phyloP scores from a whole-genome alignment of 1,140 invertebrate species.

The Antheraea mylitta region DNA sequence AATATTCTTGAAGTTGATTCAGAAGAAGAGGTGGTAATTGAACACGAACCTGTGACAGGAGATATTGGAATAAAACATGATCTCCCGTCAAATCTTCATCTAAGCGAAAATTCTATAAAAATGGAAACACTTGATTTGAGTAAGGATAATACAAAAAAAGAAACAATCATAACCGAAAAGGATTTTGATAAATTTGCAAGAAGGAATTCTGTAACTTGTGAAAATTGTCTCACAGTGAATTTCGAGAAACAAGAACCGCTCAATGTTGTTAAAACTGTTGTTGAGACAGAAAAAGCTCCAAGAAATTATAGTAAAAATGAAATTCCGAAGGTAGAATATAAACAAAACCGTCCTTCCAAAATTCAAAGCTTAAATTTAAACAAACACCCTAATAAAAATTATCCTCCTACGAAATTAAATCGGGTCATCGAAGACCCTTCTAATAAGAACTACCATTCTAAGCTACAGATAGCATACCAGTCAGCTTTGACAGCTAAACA shows the following conservation, averaged over 20 bases:
- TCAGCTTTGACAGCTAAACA: constrained; percentile 58
- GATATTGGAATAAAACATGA: constrained; percentile 49
- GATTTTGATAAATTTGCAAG: constrained; percentile 75
- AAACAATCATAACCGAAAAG: constrained; percentile 65
- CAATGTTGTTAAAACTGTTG: constrained; percentile 58
- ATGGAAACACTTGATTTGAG: constrained; percentile 9
- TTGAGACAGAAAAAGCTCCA: constrained; percentile 45
- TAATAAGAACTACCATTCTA: constrained; percentile 64
- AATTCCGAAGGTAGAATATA: constrained; percentile 45
- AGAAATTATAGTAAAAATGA: constrained; percentile 58
- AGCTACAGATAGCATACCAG: constrained; percentile 67
- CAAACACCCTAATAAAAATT: constrained; percentile 42
- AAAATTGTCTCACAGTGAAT: constrained; percentile 63
- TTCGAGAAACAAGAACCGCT: constrained; percentile 56
- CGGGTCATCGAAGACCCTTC: constrained; percentile 38
- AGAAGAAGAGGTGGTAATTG: constrained; percentile 66
- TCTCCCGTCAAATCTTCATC: constrained; percentile 25
- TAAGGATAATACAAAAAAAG: constrained; percentile 25
- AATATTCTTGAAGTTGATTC: constrained; percentile 43
- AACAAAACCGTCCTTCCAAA: constrained; percentile 46
- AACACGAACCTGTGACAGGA: constrained; percentile 64
- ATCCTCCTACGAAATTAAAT: constrained; percentile 30
- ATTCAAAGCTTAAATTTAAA: constrained; percentile 35
- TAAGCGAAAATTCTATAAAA: constrained; percentile 29
- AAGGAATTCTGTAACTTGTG: constrained; percentile 67